Base-by-base conservation (phyloP, 2,888 invertebrate species). In the Limulus polyphemus region DNA sequence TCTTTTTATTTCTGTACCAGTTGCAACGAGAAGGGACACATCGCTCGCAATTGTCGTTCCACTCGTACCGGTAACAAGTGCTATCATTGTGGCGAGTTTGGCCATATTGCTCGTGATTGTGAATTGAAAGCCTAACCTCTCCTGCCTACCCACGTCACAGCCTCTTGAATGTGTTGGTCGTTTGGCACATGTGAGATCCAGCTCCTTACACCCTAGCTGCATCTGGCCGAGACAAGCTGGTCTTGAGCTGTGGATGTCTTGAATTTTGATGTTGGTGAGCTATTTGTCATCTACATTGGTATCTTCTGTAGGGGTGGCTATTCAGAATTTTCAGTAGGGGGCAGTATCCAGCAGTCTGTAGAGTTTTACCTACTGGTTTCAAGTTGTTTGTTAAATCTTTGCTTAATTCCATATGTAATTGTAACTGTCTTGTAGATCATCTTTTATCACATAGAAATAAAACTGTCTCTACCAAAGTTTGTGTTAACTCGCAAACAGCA, bases 101-200 rank as follows among this genome's bases (percentile, higher is more conserved):
- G 79, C 60, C 79, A 79, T 69, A 70, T 79, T 63, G 75, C 78
- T 49, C 74, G 78, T 9, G 76, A 76, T 56, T 77, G 77, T 67
- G 65, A 67, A 54, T 62, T 62, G 16, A 64, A 67, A 58, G 66
- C 65, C 55, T 67, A 67, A 65, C 32, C 32, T 32, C 32, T 62
- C 58, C 48, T 47, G 56, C 62, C 64, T 64, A 60, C 61, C 65
- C 49, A 56, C 57, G 58, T 59, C 60, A 54, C 51, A 62, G 63
- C 54, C 58, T 63, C 57, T 58, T 47, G 57, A 47, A 55, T 60
- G 57, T 57, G 49, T 52, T 56, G 49, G 60, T 46, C 58, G 57
- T 57, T 17, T 17, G 55, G 17, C 16, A 32, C 32, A 32, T 32
- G n/a, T n/a, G 32, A 32, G 32, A 32, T 32, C 32, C 32, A 32